Evolutionary conservation across 2,888 invertebrate species (phyloP).

Genomic region (Eretmocerus hayati): DNA sequence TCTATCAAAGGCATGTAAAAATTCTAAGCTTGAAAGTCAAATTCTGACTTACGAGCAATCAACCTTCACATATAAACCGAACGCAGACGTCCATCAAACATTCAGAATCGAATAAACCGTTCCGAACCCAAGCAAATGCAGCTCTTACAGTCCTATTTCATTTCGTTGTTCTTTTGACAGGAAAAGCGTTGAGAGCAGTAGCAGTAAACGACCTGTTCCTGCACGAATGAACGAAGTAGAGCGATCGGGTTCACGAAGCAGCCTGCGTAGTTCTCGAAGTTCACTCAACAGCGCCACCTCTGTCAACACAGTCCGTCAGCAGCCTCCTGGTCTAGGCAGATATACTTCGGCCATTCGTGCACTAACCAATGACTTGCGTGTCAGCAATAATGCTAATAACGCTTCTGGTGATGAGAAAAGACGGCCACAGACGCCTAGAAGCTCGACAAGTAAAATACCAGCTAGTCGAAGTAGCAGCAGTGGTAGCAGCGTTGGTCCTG

Average conservation of each 20-base stretch:
- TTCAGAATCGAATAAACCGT: no score
- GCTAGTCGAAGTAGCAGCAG: slow-evolving; percentile 56
- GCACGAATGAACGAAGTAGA: slow-evolving; percentile 55
- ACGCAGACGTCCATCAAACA: no score
- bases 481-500: slow-evolving; percentile 55
- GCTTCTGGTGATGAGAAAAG: slow-evolving; percentile 29
- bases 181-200: slow-evolving; percentile 15
- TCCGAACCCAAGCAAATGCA: no score
- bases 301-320: slow-evolving; percentile 67
- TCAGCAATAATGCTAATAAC: slow-evolving; percentile 25
- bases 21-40: no score
- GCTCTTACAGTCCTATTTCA: not conserved
- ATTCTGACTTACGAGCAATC: no score
- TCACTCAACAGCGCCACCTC: slow-evolving; percentile 76
- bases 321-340: slow-evolving; percentile 50
- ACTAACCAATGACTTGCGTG: slow-evolving; percentile 43
- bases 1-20: no score
- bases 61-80: no score
- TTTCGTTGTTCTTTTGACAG: not conserved
- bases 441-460: slow-evolving; percentile 45
- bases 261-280: slow-evolving; percentile 73
- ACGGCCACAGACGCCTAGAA: slow-evolving; percentile 25
- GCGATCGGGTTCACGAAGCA: slow-evolving; percentile 70
- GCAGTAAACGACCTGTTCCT: slow-evolving; percentile 6
- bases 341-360: slow-evolving; percentile 51